Evolutionary conservation across 1,140 invertebrate species (phyloP), one percentile per base, ranked within the genome.

Genomic region (Drosophila ficusphila): DNA sequence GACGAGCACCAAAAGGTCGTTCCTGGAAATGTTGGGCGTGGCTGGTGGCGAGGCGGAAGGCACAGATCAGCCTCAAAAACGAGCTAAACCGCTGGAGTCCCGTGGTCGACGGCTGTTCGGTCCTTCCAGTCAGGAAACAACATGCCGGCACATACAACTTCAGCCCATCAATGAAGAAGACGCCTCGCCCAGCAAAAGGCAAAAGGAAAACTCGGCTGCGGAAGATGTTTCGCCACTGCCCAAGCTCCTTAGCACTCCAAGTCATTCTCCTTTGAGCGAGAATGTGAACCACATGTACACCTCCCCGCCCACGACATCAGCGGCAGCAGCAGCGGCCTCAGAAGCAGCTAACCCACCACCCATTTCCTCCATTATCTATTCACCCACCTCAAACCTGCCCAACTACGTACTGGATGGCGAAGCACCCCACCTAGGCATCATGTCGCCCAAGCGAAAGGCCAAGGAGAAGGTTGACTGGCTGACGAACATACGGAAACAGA

Each of bases 321-420:
- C 69, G 27, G 54, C 62, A n/a, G 42, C 54, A 8, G 11, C 65
- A 5, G 31, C 60, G 6, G 16, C 31, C 0, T 4, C 54, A n/a
- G 52, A 42, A 9, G 4, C 29, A 2, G 19, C 25, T 16, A 34
- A 27, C 9, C 34, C 58, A 25, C 52, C 38, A 18, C 8, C 44
- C 1, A 57, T 77, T 3, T 67, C 82, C 19, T 39, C 73, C 5
- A 23, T 62, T 1, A 82, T 94, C 90, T 91, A 90, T 39, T 95
- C 95, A 0, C 95, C 95, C 0, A 96, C 95, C 0, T 92, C 93
- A 4, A 95, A 96, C 91, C 91, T 97, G 18, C 96, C 96, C 0
- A 96, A 97, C 91, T 96, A 93, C 69, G 95, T 96, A 0, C 67
- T 95, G 3, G 94, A 96, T 70, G 96, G 96, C 1, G 94, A 94